Evolutionary conservation across 2,113 vertebrate species (phyloP), one percentile per base, ranked within the genome.

Genomic region (Ginglymostoma cirratum): DNA sequence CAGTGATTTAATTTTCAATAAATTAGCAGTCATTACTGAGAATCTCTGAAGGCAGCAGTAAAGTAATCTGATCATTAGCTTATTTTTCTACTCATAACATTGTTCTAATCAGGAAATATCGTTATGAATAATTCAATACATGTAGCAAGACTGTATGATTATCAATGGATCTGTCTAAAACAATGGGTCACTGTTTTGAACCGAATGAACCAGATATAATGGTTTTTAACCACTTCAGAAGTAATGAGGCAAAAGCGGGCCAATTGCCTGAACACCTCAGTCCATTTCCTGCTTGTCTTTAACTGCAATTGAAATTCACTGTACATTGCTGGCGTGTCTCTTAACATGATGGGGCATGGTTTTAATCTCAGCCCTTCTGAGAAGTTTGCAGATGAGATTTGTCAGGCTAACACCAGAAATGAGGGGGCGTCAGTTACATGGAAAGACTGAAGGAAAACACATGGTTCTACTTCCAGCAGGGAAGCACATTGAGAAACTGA

Each of bases 61-160:
- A 34, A 65, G 52, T 48, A 61, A 90, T 65, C 52, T 61, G 87
- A 34, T 34, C 86, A 55, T 90, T 55, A 90, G 27, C 34, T 89
- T 61, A 27, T 83, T 90, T 90, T 90, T 55, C 87, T 34, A 34
- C 48, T 90, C 3, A 14, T 30, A 61, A 55, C 48, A 90, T 83
- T 83, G 14, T 90, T 90, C 65, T 61, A 61, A 61, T 34, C 52
- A 61, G 87, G 48, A 61, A 90, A 90, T 65, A 61, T 12, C 87
- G 34, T 34, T 61, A 61, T 90, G 87, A 34, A 90, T 90, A 90
- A 90, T 90, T 90, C 87, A 90, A 55, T 90, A 90, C 61, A 90
- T 90, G 30, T 30, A 90, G 52, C 48, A 90, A 90, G 30, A 65
- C 48, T 90, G 30, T 61, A 61, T 55, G 52, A 90, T 90, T 61